Evolutionary conservation across 2,113 vertebrate species (phyloP).

Genomic region (Rhombomys opimus): DNA sequence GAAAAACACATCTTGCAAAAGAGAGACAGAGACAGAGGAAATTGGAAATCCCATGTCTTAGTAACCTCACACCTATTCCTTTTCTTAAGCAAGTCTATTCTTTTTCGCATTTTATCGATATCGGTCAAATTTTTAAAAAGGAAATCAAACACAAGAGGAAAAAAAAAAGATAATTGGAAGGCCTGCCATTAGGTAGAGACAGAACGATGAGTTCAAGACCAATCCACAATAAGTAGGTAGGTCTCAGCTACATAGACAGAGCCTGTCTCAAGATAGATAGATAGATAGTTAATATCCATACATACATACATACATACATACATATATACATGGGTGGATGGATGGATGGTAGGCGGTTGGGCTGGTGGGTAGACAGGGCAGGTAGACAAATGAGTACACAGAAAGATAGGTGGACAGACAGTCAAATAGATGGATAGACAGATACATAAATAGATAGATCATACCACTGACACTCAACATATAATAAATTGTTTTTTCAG

Average conservation of each 20-base stretch:
- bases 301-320: neutral
- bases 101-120: neutral
- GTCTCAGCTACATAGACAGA: neutral
- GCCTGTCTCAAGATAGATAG: neutral
- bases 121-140: neutral
- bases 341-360: neutral
- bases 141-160: neutral
- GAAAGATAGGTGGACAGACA: neutral
- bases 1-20: neutral
- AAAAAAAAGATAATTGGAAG: neutral
- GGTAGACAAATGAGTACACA: too few species aligned
- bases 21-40: too few species aligned
- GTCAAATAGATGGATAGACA: neutral
- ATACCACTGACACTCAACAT: neutral
- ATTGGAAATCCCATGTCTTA: accelerated
- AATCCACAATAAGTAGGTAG: neutral
- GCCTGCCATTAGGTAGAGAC: neutral
- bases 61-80: neutral
- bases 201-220: too few species aligned
- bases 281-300: neutral
- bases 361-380: neutral
- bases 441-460: neutral
- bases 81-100: neutral
- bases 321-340: too few species aligned
- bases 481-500: neutral